These are phyloP conservation scores for Thryonomys swinderianus DNA, from an alignment of 2,113 vertebrate genomes.

Conservation along the genomic window DNA sequence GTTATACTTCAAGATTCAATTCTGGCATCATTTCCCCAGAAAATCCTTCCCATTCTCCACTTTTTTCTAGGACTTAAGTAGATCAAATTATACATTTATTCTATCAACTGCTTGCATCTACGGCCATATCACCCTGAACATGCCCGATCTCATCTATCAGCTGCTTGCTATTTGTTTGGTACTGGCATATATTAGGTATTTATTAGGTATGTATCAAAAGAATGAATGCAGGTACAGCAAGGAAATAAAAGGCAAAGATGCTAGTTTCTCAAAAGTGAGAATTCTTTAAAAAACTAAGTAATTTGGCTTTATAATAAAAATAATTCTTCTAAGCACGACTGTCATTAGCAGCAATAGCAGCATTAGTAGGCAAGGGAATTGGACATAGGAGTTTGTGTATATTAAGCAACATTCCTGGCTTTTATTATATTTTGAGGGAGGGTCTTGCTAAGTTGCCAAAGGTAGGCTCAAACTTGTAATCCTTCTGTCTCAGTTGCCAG, in stretches of 20 bases:
- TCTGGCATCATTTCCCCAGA: background rate
- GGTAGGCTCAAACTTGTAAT: background rate
- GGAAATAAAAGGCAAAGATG: background rate
- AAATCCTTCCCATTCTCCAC: background rate
- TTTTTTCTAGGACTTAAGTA: background rate
- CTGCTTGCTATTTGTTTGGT: background rate
- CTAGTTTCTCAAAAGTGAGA: background rate
- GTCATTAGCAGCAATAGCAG: background rate
- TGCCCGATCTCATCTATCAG: too few relatives aligned
- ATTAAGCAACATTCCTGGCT: background rate
- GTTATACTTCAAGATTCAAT: background rate
- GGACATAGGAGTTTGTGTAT: background rate
- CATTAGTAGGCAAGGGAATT: background rate
- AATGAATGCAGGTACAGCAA: background rate
- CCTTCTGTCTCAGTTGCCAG: background rate
- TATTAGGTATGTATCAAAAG: background rate
- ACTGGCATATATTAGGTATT: background rate
- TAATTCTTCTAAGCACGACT: background rate
- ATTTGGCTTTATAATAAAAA: background rate
- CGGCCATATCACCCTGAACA: too few relatives aligned
- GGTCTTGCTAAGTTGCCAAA: background rate
- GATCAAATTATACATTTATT: constrained; percentile 7
- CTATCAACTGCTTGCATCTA: background rate
- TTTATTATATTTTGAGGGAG: background rate
- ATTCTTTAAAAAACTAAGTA: constrained; percentile 14